phyloP scores from a whole-genome alignment of 1,140 invertebrate genomes.

The Leptinotarsa lineolata region DNA sequence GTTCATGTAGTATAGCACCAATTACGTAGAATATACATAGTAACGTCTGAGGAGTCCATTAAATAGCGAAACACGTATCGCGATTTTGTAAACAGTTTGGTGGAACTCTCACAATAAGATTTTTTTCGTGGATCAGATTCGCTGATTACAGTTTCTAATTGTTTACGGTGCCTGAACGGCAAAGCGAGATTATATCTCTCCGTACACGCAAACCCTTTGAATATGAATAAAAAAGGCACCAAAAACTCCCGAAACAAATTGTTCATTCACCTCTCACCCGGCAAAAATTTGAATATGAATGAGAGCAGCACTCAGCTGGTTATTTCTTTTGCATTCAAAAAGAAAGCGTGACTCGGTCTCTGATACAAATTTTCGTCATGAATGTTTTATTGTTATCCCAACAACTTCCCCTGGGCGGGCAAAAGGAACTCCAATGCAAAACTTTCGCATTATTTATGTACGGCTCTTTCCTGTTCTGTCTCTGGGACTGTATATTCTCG shows the following conservation, averaged over 20 bases:
- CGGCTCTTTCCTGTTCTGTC: conserved; percentile 37
- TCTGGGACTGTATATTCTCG: conserved; percentile 28
- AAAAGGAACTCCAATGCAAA: conserved; percentile 32
- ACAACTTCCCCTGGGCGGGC: conserved; percentile 23
- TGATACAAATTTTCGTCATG: conserved; percentile 37
- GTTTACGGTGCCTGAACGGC: too few relatives aligned
- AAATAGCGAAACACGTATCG: too few relatives aligned
- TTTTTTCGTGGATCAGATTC: too few relatives aligned
- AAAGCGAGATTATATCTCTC: too few relatives aligned
- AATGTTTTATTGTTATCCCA: conserved; percentile 41
- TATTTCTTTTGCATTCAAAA: conserved; percentile 6
- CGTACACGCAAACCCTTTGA: background rate
- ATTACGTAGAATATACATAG: too few relatives aligned
- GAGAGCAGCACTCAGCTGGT: background rate
- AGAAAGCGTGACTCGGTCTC: conserved; percentile 42
- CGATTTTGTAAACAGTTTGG: too few relatives aligned
- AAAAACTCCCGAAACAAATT: background rate
- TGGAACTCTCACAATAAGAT: too few relatives aligned
- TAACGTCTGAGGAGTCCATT: too few relatives aligned
- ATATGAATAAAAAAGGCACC: background rate
- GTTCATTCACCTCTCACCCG: background rate
- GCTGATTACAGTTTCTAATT: too few relatives aligned
- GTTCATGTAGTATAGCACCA: too few relatives aligned
- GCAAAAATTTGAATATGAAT: conserved; percentile 1
- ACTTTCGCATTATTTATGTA: conserved; percentile 43